A percentile compares a stretch with the other conserved stretches of the same genome.
Evolutionary conservation across 2,888 invertebrate species (phyloP).

Genomic region (Synanthedon andrenaeformis): DNA sequence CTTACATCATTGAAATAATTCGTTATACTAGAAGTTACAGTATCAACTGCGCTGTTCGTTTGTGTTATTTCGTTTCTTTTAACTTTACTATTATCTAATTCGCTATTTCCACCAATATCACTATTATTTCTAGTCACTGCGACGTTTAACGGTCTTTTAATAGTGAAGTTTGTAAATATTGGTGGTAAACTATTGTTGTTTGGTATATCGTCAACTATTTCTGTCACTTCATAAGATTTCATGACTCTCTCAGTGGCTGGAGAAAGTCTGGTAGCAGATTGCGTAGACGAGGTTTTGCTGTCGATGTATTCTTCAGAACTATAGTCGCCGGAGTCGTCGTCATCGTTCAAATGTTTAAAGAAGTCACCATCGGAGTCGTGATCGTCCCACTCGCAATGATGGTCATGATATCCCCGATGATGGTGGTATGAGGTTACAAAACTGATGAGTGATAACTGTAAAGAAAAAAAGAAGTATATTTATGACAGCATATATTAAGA

Average conservation of each 20-base stretch:
- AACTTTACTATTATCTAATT: not conserved
- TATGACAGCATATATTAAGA: no score
- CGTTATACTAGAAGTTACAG: not conserved
- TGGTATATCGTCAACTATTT: constrained; percentile 38
- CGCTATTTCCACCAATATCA: not conserved
- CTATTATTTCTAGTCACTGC: constrained; percentile 9
- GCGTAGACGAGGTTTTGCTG: not conserved
- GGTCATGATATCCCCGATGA: not conserved
- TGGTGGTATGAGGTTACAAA: not conserved
- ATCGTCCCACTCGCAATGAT: not conserved
- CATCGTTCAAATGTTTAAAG: not conserved
- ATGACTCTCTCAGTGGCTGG: not conserved
- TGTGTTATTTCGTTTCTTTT: not conserved
- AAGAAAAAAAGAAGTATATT: not conserved
- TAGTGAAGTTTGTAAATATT: constrained; percentile 24
- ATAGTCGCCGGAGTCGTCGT: not conserved
- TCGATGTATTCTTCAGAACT: not conserved
- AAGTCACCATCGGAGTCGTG: not conserved
- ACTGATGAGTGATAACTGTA: not conserved
- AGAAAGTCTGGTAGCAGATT: not conserved
- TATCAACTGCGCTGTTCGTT: not conserved
- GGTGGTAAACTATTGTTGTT: constrained; percentile 24
- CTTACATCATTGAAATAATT: not conserved
- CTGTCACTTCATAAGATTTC: constrained; percentile 38
- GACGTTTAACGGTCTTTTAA: constrained; percentile 22